These are phyloP conservation scores for Troglohyphantes excavatus DNA, from an alignment of 2,888 invertebrate species.

Conservation along the genomic window DNA sequence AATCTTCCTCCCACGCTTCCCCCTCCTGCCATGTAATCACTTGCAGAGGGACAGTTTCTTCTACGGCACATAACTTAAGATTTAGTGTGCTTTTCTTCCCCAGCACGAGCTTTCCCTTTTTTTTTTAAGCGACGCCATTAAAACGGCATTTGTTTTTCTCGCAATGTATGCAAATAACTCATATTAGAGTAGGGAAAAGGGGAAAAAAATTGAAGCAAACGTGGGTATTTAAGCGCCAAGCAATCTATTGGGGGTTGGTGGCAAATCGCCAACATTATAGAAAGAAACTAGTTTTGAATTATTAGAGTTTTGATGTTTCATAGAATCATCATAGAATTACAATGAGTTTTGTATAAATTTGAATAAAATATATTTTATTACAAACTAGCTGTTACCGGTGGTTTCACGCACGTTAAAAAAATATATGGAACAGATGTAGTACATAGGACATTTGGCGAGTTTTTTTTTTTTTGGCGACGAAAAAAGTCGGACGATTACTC, in stretches of 20 bases:
- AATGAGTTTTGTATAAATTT: too few relatives aligned
- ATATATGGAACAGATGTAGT: too few relatives aligned
- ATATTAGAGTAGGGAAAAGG: neutral
- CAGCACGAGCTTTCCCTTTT: too few relatives aligned
- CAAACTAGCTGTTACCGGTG: too few relatives aligned
- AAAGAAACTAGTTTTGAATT: neutral
- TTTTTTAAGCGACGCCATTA: conserved; percentile 23
- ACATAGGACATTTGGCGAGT: too few relatives aligned
- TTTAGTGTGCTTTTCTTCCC: neutral
- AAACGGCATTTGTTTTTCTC: conserved; percentile 27
- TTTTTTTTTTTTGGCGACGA: too few relatives aligned
- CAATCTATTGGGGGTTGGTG: conserved; percentile 26
- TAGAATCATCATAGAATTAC: too few relatives aligned
- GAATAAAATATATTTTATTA: too few relatives aligned
- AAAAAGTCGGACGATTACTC: too few relatives aligned
- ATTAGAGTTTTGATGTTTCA: too few relatives aligned
- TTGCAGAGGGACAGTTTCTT: neutral
- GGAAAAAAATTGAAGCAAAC: neutral
- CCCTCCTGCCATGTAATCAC: neutral
- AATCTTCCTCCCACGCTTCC: neutral
- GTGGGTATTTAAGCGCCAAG: conserved; percentile 21
- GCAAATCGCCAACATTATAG: conserved; percentile 27
- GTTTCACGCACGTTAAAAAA: too few relatives aligned
- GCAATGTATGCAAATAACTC: conserved; percentile 46
- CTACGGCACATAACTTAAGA: neutral